Evolutionary conservation across 2,888 invertebrate genomes (phyloP).

Genomic region (Dastarcus helophoroides): DNA sequence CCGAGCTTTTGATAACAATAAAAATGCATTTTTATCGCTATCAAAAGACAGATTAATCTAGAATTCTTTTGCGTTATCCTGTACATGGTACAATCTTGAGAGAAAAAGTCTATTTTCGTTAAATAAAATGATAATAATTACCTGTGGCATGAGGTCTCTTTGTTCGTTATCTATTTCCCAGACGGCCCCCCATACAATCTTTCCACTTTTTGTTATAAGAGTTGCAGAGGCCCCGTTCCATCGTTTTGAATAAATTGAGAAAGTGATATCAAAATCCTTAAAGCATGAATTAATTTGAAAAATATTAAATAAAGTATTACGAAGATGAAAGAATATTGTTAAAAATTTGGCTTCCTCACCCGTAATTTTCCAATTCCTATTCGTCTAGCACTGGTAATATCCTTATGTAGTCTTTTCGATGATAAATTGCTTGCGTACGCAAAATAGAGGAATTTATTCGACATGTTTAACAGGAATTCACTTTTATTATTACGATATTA

Average conservation of each 20-base stretch:
- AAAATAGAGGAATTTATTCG: slow-evolving; percentile 63
- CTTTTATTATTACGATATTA: too few species aligned
- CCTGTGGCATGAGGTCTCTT: too few species aligned
- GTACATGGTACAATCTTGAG: too few species aligned
- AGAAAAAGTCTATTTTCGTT: too few species aligned
- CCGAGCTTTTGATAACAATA: too few species aligned
- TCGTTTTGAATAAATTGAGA: slow-evolving; percentile 47
- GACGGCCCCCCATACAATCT: slow-evolving; percentile 63
- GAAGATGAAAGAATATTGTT: too few species aligned
- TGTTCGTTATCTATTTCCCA: slow-evolving; percentile 60
- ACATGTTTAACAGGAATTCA: too few species aligned
- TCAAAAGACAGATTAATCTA: too few species aligned
- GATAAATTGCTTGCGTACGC: slow-evolving; percentile 85
- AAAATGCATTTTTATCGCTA: too few species aligned
- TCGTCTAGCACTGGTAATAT: slow-evolving; percentile 64
- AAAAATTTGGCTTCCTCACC: slow-evolving; percentile 38
- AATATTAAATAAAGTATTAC: neutral
- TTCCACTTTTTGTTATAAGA: slow-evolving; percentile 51
- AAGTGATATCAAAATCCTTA: slow-evolving; percentile 59
- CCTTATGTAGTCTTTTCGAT: slow-evolving; percentile 63
- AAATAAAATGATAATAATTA: too few species aligned
- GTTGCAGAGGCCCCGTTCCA: slow-evolving; percentile 82
- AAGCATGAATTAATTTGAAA: too few species aligned
- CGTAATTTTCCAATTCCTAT: slow-evolving; percentile 56
- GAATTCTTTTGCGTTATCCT: too few species aligned